A percentile compares a stretch with the other conserved stretches of the same genome.
phyloP scores from a whole-genome alignment of 2,888 invertebrate species.

The Yponomeuta sedellus region DNA sequence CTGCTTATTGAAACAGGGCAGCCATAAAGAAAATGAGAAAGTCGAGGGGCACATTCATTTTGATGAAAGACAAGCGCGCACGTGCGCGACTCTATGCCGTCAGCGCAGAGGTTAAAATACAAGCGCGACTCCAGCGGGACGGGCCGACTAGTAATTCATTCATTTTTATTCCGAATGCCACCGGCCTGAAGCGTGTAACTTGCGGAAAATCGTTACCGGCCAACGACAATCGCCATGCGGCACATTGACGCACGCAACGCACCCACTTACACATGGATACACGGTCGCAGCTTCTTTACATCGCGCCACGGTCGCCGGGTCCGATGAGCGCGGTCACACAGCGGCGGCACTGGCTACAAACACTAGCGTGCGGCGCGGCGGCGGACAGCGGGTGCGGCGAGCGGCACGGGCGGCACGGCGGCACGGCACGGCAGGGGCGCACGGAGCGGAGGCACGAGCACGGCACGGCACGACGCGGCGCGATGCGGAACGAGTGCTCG shows the following conservation, averaged over 20 bases:
- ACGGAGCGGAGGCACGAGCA: neutral
- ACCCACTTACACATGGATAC: slow-evolving; percentile 72
- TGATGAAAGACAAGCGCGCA: slow-evolving; percentile 49
- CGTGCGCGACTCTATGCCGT: slow-evolving; percentile 57
- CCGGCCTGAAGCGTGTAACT: slow-evolving; percentile 40
- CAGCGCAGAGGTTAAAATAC: slow-evolving; percentile 58
- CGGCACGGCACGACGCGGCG: slow-evolving; percentile 30
- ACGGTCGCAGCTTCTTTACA: slow-evolving; percentile 68
- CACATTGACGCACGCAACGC: slow-evolving; percentile 53
- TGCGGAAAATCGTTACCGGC: slow-evolving; percentile 55
- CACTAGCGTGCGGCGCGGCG: slow-evolving; percentile 66
- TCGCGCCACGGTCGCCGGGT: slow-evolving; percentile 82
- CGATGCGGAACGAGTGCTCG: slow-evolving; percentile 49
- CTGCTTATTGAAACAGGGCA: slow-evolving; percentile 1
- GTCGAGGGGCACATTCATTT: slow-evolving; percentile 41
- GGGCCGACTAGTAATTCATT: slow-evolving; percentile 53
- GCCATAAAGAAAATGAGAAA: slow-evolving; percentile 33
- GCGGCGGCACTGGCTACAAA: slow-evolving; percentile 73
- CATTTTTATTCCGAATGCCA: slow-evolving; percentile 53
- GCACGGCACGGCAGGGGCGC: slow-evolving; percentile 28
- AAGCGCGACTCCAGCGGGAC: slow-evolving; percentile 37
- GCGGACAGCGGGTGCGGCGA: slow-evolving; percentile 25
- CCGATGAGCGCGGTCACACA: slow-evolving; percentile 78
- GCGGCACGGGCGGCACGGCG: slow-evolving; percentile 32
- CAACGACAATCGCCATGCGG: slow-evolving; percentile 49